Conservation (phyloP, 2,888 invertebrate genomes). For the Drosophila pseudotakahashii region DNA sequence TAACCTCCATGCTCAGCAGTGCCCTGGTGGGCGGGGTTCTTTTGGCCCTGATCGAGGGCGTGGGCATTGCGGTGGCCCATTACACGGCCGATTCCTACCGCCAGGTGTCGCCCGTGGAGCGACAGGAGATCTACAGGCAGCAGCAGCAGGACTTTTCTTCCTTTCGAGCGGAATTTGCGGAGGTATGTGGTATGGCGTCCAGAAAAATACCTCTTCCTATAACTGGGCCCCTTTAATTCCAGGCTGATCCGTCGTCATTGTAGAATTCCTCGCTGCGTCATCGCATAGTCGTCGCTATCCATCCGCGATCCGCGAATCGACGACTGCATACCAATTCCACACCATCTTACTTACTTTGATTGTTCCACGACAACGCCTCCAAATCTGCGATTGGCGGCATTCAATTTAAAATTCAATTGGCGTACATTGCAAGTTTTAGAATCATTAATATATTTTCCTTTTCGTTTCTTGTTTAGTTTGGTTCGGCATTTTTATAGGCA, state of each 20-base stretch:
- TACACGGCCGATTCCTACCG: slow-evolving; percentile 57
- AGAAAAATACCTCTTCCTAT: no score
- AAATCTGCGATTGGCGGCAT: slow-evolving; percentile 32
- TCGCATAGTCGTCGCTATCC: slow-evolving; percentile 9
- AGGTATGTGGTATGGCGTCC: slow-evolving; percentile 26
- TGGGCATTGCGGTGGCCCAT: slow-evolving; percentile 56
- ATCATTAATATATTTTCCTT: slow-evolving; percentile 33
- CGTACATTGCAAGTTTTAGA: slow-evolving; percentile 56
- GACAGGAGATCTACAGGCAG: slow-evolving; percentile 14
- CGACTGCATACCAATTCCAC: slow-evolving; percentile 56
- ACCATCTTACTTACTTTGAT: slow-evolving; percentile 36
- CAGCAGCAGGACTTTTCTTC: slow-evolving; percentile 28
- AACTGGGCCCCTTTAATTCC: slow-evolving; percentile 1
- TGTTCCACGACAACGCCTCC: slow-evolving; percentile 39
- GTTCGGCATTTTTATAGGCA: slow-evolving; percentile 38
- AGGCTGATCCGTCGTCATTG: slow-evolving; percentile 52
- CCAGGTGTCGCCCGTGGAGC: slow-evolving; percentile 54
- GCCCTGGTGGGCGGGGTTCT: slow-evolving; percentile 62
- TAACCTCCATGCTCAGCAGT: slow-evolving; percentile 58
- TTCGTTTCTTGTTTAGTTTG: slow-evolving; percentile 33
- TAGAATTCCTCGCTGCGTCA: slow-evolving; percentile 40
- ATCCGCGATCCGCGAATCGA: slow-evolving; percentile 20
- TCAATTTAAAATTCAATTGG: slow-evolving; percentile 63
- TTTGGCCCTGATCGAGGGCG: slow-evolving; percentile 62
- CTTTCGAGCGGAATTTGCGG: slow-evolving; percentile 27